Evolutionary conservation across 2,113 vertebrate species (phyloP).

Genomic region (Acanthisitta chloris): DNA sequence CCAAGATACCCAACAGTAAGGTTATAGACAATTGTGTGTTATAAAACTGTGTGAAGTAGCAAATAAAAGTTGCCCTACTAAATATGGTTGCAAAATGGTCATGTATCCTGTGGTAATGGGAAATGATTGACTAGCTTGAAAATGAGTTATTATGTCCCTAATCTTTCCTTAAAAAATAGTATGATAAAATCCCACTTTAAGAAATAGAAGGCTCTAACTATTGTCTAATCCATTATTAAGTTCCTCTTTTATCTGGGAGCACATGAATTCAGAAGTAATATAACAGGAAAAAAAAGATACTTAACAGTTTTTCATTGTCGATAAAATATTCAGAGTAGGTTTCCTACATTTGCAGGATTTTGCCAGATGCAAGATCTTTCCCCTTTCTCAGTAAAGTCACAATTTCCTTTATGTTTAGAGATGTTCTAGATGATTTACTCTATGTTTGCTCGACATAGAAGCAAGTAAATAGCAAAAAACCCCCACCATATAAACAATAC

Average conservation of each 20-base stretch:
- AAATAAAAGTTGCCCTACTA: neutral
- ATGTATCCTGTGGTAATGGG: neutral
- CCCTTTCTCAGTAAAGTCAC: neutral
- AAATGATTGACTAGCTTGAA: neutral
- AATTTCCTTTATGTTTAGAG: neutral
- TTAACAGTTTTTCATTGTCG: neutral
- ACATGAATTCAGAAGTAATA: neutral
- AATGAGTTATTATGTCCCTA: neutral
- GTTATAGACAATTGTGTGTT: neutral
- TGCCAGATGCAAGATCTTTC: neutral
- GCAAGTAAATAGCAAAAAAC: neutral
- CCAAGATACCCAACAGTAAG: neutral
- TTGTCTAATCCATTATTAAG: neutral
- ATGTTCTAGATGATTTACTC: neutral
- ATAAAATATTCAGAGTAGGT: neutral
- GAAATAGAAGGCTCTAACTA: neutral
- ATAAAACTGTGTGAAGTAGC: neutral
- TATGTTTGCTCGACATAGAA: neutral
- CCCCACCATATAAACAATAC: neutral
- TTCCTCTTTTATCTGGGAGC: neutral
- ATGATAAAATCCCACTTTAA: neutral
- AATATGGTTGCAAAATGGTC: neutral
- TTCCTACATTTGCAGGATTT: neutral
- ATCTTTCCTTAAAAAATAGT: neutral
- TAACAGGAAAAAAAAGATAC: neutral